These are phyloP conservation scores for Haemorhous mexicanus DNA, from an alignment of 2,113 vertebrate species.

Conservation along the genomic window DNA sequence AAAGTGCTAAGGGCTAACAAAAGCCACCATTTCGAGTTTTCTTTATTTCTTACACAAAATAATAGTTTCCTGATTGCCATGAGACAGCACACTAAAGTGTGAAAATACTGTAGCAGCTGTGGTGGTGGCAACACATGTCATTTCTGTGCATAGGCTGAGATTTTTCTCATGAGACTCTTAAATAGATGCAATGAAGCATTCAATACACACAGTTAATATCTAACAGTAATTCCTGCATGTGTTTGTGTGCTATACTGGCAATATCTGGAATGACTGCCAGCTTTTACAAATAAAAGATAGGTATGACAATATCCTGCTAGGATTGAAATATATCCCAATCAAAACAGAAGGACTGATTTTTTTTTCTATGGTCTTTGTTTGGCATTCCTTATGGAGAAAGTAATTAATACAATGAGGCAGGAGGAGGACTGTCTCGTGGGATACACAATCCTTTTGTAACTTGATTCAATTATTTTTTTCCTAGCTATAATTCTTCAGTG, in stretches of 20 bases:
- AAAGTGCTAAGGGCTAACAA: not conserved
- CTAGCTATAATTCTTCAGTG: not conserved
- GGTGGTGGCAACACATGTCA: conserved; percentile 58
- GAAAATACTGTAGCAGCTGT: conserved; percentile 51
- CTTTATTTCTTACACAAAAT: conserved; percentile 7
- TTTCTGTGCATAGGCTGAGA: conserved; percentile 19
- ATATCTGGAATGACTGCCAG: not conserved
- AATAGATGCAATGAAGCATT: conserved; percentile 46
- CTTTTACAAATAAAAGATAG: conserved; percentile 6
- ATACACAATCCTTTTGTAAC: not conserved
- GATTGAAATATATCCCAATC: not conserved
- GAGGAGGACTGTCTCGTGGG: not conserved
- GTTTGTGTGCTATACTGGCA: not conserved
- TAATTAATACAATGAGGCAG: conserved; percentile 46
- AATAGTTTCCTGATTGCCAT: conserved; percentile 28
- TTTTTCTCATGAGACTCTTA: conserved; percentile 53
- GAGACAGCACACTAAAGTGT: conserved; percentile 15
- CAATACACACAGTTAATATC: conserved; percentile 42
- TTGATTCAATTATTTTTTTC: not conserved
- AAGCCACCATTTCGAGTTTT: not conserved
- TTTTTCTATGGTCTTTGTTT: not conserved
- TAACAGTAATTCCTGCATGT: conserved; percentile 24
- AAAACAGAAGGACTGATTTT: not conserved
- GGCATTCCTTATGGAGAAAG: conserved; percentile 3
- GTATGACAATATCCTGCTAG: not conserved